These are phyloP conservation scores for Chaetura pelagica DNA, from an alignment of 2,113 vertebrate species.

Conservation along the genomic window DNA sequence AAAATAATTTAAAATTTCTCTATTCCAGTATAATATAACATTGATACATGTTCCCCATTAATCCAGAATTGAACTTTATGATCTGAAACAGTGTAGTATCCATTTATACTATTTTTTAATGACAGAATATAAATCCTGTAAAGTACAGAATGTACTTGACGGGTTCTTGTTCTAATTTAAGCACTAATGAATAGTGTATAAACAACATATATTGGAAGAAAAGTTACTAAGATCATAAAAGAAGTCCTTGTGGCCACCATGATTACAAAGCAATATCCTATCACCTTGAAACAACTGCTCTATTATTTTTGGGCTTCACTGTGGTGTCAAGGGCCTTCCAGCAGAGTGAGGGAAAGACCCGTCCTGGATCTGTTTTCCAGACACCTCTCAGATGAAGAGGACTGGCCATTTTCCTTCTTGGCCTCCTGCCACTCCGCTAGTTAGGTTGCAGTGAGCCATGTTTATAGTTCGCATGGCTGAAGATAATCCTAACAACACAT, in stretches of 20 bases:
- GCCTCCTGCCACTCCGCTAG: constrained; percentile 17
- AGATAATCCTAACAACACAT: constrained; percentile 58
- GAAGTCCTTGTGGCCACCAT: neutral
- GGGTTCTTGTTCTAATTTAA: neutral
- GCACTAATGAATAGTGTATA: neutral
- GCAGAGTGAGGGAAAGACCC: neutral
- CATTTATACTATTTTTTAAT: neutral
- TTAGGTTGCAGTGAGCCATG: constrained; percentile 20
- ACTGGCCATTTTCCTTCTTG: neutral
- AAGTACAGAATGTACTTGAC: neutral
- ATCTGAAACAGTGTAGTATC: neutral
- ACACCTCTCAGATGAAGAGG: neutral
- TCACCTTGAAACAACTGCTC: neutral
- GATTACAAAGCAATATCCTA: neutral
- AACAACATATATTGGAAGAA: neutral
- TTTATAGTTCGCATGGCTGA: constrained; percentile 37
- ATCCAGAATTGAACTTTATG: neutral
- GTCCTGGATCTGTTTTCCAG: neutral
- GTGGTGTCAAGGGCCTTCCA: neutral
- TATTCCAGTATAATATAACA: neutral
- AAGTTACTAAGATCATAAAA: neutral
- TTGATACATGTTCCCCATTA: neutral
- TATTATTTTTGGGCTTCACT: neutral
- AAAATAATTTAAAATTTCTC: neutral
- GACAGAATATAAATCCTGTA: neutral